These are phyloP conservation scores for Sebastes itinus DNA, from an alignment of 2,797 vertebrate genomes.

Conservation along the genomic window DNA sequence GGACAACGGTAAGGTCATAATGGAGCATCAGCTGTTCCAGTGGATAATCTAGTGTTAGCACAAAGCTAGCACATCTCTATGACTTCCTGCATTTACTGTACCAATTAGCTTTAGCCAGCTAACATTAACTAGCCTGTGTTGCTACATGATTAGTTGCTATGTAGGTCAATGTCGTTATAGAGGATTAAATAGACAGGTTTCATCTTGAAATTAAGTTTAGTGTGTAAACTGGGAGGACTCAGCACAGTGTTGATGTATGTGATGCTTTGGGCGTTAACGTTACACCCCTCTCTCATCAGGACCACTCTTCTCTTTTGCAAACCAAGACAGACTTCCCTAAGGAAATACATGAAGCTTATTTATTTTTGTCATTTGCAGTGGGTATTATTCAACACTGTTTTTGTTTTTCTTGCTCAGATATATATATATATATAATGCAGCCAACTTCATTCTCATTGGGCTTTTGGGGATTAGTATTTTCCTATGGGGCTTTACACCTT, in stretches of 20 bases:
- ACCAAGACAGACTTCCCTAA: not conserved
- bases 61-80: constrained; percentile 12
- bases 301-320: constrained; percentile 23
- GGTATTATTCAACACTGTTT: not conserved
- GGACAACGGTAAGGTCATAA: constrained; percentile 38
- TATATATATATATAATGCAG: not conserved
- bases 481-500: not conserved
- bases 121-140: not conserved
- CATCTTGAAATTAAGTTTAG: not conserved
- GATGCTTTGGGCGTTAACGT: constrained; percentile 31
- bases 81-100: constrained; percentile 44
- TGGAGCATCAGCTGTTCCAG: not conserved
- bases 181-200: not conserved
- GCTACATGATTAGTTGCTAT: not conserved
- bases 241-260: not conserved
- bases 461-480: not conserved
- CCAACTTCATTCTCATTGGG: not conserved
- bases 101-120: constrained; percentile 37
- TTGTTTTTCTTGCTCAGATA: not conserved
- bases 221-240: not conserved
- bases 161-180: not conserved
- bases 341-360: too few species aligned
- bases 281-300: constrained; percentile 69
- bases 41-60: constrained; percentile 39
- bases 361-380: rapidly evolving